Evolutionary conservation across 2,888 invertebrate genomes (phyloP), one percentile per base, ranked within the genome.

Genomic region (Sesamia inferens): DNA sequence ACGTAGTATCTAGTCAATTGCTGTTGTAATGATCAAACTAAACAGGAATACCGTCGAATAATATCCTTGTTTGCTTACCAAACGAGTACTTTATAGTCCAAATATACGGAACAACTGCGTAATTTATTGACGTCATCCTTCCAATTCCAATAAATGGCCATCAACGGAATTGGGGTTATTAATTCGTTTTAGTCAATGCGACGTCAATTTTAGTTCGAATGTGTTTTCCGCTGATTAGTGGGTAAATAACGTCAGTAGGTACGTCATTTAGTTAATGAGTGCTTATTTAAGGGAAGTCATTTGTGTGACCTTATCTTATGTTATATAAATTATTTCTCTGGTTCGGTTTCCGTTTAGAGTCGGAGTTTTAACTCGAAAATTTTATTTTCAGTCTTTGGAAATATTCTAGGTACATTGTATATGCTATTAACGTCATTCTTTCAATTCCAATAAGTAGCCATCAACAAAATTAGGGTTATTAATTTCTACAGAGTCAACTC

Each of bases 101-200:
- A 72, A 75, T 74, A 68, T 57, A 69, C 66, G 55, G 42, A 55
- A 72, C 63, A 65, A 64, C 31, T 48, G 5, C 63, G 55, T 79
- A 79, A 78, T 76, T 83, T 78, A 86, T 75, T 74, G 71, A 68
- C 65, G 68, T 70, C 74, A 78, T 69, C 68, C 75, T 68, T 54
- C 77, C 81, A 85, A 79, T 68, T 51, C 77, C 80, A 86, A 79
- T 87, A 84, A 77, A 77, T 83, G 81, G 74, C 79, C 85, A 85
- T 85, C 77, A 83, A 83, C 78, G 72, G 81, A 85, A 86, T 87
- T 87, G 76, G 76, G 76, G 77, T 80, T 79, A 80, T 77, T 81
- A 13, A 83, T 86, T 79, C 77, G 80, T 82, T 84, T 78, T 68
- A 73, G 70, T 76, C 64, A 54, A 62, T 51, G 62, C 48, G 19